Evolutionary conservation across 1,140 invertebrate species (phyloP).

Genomic region (Megalopta genalis): DNA sequence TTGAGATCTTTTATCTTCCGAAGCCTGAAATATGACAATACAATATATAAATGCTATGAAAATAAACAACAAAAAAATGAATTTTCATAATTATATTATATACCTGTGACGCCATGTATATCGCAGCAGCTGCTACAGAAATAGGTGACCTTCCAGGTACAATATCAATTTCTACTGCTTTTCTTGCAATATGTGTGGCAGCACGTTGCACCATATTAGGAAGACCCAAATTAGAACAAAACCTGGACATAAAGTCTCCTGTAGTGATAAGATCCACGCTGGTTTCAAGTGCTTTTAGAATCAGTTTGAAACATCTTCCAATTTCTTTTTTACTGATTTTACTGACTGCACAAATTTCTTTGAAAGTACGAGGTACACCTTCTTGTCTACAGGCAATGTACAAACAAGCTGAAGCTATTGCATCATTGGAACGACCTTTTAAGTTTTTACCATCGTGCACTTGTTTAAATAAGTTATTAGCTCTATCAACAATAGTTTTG

Average conservation of each 20-base stretch:
- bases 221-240: conserved; percentile 92
- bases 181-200: conserved; percentile 97
- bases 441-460: conserved; percentile 98
- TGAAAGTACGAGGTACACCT: conserved; percentile 98
- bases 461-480: conserved; percentile 98
- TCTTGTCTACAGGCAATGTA: conserved; percentile 99
- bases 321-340: conserved; percentile 99
- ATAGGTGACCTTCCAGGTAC: conserved; percentile 99
- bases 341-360: conserved; percentile 99
- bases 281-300: conserved; percentile 94
- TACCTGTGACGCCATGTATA: conserved; percentile 99
- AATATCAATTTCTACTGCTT: conserved; percentile 98
- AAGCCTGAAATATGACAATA: conserved; percentile 84
- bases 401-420: conserved; percentile 98
- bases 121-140: conserved; percentile 98
- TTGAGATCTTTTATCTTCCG: conserved; percentile 95
- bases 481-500: conserved; percentile 96
- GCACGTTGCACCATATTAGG: conserved; percentile 96
- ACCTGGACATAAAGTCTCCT: conserved; percentile 98
- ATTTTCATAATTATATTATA: conserved; percentile 5
- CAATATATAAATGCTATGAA: not conserved
- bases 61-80: conserved; percentile 12
- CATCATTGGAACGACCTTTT: conserved; percentile 96
- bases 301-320: conserved; percentile 97
- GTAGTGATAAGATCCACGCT: conserved; percentile 99